These are phyloP conservation scores for Paralichthys olivaceus DNA, from an alignment of 2,113 vertebrate genomes.

Conservation along the genomic window DNA sequence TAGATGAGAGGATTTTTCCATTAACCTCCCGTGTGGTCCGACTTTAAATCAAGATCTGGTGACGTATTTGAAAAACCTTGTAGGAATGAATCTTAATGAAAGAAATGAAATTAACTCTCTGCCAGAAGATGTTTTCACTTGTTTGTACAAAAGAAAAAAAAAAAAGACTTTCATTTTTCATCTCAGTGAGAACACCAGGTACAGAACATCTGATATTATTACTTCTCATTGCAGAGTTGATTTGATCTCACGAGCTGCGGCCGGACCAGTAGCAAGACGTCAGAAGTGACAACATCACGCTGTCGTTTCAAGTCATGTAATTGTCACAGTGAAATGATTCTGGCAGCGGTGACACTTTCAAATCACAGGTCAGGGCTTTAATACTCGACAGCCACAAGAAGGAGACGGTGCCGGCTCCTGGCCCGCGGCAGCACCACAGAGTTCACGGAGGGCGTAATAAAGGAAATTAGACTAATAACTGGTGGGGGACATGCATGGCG, in stretches of 20 bases:
- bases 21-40: not conserved
- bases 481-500: slow-evolving; percentile 21
- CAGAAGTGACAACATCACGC: slow-evolving; percentile 27
- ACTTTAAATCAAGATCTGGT: slow-evolving; percentile 3
- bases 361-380: slow-evolving; percentile 63
- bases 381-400: slow-evolving; percentile 25
- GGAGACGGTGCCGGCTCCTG: slow-evolving; percentile 3
- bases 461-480: slow-evolving; percentile 72
- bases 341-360: slow-evolving; percentile 53
- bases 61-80: slow-evolving; percentile 4
- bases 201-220: slow-evolving; percentile 40
- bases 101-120: slow-evolving; percentile 11
- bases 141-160: not conserved
- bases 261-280: not conserved
- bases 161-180: not conserved
- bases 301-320: slow-evolving; percentile 42
- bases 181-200: slow-evolving; percentile 22
- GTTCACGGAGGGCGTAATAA: slow-evolving; percentile 63
- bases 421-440: slow-evolving; percentile 12
- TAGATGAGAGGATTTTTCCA: slow-evolving; percentile 3
- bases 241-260: slow-evolving; percentile 19
- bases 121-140: slow-evolving; percentile 13
- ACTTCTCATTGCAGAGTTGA: slow-evolving; percentile 26
- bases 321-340: slow-evolving; percentile 44
- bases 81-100: slow-evolving; percentile 12